A percentile compares a stretch with the other conserved stretches of the same genome.
phyloP scores from a whole-genome alignment of 92 coral and sea anemone species.

The Scolanthus callimorphus region DNA sequence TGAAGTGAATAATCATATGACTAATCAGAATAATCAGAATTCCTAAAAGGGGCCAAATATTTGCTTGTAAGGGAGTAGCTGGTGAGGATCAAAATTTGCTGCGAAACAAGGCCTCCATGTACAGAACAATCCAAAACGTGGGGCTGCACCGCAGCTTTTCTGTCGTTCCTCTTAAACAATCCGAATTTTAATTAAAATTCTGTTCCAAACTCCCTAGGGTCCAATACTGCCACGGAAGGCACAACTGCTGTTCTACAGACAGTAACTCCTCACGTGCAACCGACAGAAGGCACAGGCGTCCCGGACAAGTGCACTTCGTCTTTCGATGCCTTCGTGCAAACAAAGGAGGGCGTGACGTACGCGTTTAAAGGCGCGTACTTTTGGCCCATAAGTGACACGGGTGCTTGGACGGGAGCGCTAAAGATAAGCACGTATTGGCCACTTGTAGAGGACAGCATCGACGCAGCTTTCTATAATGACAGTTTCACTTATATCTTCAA shows the following conservation, averaged over 20 bases:
- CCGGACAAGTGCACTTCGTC: constrained; percentile 48
- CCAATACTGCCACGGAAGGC: too few relatives aligned
- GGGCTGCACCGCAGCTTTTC: too few relatives aligned
- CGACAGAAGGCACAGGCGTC: constrained; percentile 33
- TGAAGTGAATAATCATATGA: too few relatives aligned
- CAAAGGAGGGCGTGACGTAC: constrained; percentile 57
- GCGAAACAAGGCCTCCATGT: too few relatives aligned
- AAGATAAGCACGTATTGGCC: constrained; percentile 74
- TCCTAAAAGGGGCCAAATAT: too few relatives aligned
- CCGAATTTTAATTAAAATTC: too few relatives aligned
- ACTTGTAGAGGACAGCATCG: constrained; percentile 62
- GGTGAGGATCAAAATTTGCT: too few relatives aligned
- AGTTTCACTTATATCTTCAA: constrained; percentile 74
- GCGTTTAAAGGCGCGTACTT: constrained; percentile 80
- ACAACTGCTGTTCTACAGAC: constrained; percentile 11
- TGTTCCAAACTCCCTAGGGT: too few relatives aligned
- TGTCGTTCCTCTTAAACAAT: too few relatives aligned
- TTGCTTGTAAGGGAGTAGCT: too few relatives aligned
- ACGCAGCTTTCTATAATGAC: constrained; percentile 78
- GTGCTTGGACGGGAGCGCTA: constrained; percentile 60
- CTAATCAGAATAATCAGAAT: too few relatives aligned
- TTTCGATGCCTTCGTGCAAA: constrained; percentile 64
- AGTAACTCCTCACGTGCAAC: constrained; percentile 20
- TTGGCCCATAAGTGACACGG: constrained; percentile 77
- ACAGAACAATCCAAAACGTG: too few relatives aligned